These are phyloP conservation scores for Listronotus oregonensis DNA, from an alignment of 1,140 invertebrate genomes.

Conservation along the genomic window DNA sequence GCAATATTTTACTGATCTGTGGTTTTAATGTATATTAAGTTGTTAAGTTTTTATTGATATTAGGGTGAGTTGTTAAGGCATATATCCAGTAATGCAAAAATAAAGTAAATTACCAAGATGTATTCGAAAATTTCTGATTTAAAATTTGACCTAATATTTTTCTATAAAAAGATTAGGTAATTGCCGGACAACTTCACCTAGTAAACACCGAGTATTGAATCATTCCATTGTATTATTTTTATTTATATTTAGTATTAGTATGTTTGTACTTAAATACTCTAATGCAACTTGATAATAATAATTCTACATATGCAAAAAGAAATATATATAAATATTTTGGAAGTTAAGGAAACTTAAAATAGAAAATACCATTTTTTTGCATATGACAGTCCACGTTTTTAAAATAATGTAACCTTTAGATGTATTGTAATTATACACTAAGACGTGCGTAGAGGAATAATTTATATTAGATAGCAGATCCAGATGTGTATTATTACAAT, in stretches of 20 bases:
- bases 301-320: constrained; percentile 52
- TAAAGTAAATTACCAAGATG: constrained; percentile 8
- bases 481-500: constrained; percentile 46
- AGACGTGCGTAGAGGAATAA: constrained; percentile 19
- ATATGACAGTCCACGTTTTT: constrained; percentile 50
- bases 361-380: constrained; percentile 47
- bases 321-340: constrained; percentile 45
- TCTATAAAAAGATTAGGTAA: neutral
- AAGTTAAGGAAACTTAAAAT: constrained; percentile 42
- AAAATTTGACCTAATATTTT: neutral
- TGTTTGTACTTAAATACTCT: constrained; percentile 44
- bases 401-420: constrained; percentile 38
- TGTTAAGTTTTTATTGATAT: constrained; percentile 26
- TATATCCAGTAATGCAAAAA: constrained; percentile 2
- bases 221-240: constrained; percentile 33
- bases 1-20: constrained; percentile 27
- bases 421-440: constrained; percentile 39
- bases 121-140: neutral
- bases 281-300: constrained; percentile 51
- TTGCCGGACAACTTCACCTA: neutral
- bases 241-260: constrained; percentile 32
- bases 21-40: constrained; percentile 23
- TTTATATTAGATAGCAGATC: constrained; percentile 26
- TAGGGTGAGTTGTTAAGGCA: neutral
- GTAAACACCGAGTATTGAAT: constrained; percentile 15